Percentiles rank a stretch among this genome's conserved stretches.
Evolutionary conservation across 2,113 vertebrate species (phyloP).

Genomic region (Oplegnathus fasciatus): DNA sequence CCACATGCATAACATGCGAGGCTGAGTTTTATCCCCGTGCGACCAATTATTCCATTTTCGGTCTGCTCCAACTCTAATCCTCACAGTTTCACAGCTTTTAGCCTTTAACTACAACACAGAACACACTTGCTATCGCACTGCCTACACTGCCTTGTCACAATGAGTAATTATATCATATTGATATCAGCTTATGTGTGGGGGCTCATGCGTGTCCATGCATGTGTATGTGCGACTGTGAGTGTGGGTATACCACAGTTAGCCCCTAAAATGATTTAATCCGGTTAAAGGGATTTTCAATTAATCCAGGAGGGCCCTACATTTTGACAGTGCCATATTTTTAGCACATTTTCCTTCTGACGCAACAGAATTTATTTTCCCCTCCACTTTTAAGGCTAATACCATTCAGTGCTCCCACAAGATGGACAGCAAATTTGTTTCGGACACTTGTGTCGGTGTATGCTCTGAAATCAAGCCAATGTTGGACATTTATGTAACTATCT

Average conservation of each 20-base stretch:
- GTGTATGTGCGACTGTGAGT: slow-evolving; percentile 39
- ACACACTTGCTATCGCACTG: slow-evolving; percentile 69
- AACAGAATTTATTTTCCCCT: slow-evolving; percentile 38
- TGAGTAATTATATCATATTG: slow-evolving; percentile 76
- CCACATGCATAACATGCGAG: not conserved
- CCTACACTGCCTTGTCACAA: slow-evolving; percentile 70
- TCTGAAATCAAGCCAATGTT: slow-evolving; percentile 16
- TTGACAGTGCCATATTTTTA: slow-evolving; percentile 59
- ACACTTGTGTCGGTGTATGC: slow-evolving; percentile 12
- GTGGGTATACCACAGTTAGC: slow-evolving; percentile 44
- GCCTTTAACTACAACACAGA: slow-evolving; percentile 68
- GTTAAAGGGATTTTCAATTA: slow-evolving; percentile 68
- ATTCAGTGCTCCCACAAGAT: slow-evolving; percentile 22
- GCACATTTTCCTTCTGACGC: slow-evolving; percentile 38
- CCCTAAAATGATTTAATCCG: slow-evolving; percentile 59
- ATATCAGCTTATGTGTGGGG: slow-evolving; percentile 71
- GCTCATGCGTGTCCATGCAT: slow-evolving; percentile 57
- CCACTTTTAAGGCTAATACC: slow-evolving; percentile 30
- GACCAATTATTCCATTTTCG: slow-evolving; percentile 45
- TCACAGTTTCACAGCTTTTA: slow-evolving; percentile 72
- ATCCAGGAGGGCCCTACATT: slow-evolving; percentile 67
- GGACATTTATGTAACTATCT: slow-evolving; percentile 27
- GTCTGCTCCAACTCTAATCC: slow-evolving; percentile 48
- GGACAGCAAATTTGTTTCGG: slow-evolving; percentile 3
- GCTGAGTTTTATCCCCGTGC: slow-evolving; percentile 26